Percentiles rank a stretch among this genome's conserved stretches.
phyloP scores from a whole-genome alignment of 2,888 invertebrate species.

The Scelioninae gen. 1 region DNA sequence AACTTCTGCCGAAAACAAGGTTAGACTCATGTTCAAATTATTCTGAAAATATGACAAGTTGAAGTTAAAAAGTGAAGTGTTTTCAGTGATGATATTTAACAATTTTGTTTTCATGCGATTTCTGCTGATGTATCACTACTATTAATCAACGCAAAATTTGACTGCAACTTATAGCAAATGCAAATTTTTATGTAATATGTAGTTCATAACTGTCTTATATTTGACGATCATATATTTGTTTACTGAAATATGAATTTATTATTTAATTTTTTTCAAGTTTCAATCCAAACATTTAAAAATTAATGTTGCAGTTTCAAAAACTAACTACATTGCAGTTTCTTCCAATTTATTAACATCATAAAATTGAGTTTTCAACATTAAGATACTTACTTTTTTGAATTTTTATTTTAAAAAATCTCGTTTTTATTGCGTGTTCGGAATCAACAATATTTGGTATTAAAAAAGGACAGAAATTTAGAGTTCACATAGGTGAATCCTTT shows the following conservation, averaged over 20 bases:
- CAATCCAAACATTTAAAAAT: too few species aligned
- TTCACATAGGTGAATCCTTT: too few species aligned
- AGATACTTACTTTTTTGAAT: too few species aligned
- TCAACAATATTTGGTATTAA: too few species aligned
- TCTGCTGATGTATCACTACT: not conserved
- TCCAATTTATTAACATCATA: too few species aligned
- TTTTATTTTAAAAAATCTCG: too few species aligned
- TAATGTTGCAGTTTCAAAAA: not conserved
- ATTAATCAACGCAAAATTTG: constrained; percentile 29
- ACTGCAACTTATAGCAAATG: not conserved
- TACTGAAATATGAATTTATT: not conserved
- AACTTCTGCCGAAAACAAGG: not conserved
- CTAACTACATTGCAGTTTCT: too few species aligned
- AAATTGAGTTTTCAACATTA: too few species aligned
- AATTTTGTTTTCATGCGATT: constrained; percentile 38
- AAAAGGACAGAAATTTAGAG: too few species aligned
- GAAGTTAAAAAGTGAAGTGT: not conserved
- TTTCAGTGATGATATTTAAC: constrained; percentile 5
- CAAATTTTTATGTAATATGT: constrained; percentile 2
- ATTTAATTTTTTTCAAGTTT: too few species aligned
- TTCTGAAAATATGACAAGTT: constrained; percentile 4
- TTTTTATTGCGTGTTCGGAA: not conserved
- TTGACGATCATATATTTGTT: not conserved
- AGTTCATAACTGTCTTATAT: constrained; percentile 12
- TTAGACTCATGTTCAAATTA: constrained; percentile 3